Evolutionary conservation across 1,140 invertebrate species (phyloP).

Genomic region (Bombus confusus): DNA sequence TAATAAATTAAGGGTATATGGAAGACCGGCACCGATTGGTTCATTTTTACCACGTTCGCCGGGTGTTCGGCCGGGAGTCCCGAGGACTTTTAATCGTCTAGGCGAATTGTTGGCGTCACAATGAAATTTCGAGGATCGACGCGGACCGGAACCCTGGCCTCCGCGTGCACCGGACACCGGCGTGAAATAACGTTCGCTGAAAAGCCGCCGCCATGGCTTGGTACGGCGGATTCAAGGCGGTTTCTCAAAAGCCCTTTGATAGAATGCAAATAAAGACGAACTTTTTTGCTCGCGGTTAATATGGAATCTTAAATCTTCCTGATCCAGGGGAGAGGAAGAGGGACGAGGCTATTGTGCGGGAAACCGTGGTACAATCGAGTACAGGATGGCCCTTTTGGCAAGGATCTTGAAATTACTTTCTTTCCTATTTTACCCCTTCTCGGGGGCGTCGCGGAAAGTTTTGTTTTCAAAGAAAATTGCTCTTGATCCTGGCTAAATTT

Average conservation of each 20-base stretch:
- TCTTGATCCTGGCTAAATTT: background rate
- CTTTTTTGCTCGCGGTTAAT: conserved; percentile 46
- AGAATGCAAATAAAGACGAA: conserved; percentile 48
- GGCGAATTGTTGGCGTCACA: conserved; percentile 17
- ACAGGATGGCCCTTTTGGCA: background rate
- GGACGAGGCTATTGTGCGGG: background rate
- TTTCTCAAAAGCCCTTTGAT: conserved; percentile 43
- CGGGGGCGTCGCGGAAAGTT: background rate
- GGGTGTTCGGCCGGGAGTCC: background rate
- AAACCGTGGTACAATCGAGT: background rate
- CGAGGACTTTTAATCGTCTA: conserved; percentile 23
- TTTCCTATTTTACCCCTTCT: background rate
- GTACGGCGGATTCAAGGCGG: conserved; percentile 3
- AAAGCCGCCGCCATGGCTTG: conserved; percentile 6
- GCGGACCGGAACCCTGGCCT: background rate
- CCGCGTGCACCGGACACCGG: conserved; percentile 10
- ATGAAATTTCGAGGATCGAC: conserved; percentile 41
- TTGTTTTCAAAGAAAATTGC: background rate
- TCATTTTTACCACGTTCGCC: background rate
- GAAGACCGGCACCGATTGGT: background rate
- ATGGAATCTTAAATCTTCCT: conserved; percentile 51
- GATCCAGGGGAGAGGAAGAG: background rate
- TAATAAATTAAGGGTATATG: background rate
- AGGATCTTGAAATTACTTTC: conserved; percentile 2
- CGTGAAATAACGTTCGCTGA: conserved; percentile 27